phyloP scores from a whole-genome alignment of 1,140 invertebrate genomes.

The Drosophila dunni region DNA sequence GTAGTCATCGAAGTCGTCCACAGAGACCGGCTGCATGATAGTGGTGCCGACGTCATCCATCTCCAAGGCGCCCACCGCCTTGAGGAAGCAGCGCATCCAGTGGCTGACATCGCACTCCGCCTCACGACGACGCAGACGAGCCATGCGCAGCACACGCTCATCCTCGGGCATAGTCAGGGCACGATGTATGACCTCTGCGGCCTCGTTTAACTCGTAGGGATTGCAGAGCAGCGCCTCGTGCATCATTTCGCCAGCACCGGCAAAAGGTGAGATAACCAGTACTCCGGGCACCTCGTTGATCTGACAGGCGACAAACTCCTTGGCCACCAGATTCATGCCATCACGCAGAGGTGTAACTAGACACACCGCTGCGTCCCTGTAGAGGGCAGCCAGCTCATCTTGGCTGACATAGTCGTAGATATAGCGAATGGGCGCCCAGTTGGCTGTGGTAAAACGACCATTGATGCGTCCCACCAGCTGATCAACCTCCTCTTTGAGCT shows the following conservation, averaged over 20 bases:
- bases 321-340: constrained; percentile 97
- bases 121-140: constrained; percentile 92
- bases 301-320: constrained; percentile 96
- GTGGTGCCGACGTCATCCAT: constrained; percentile 92
- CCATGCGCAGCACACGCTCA: constrained; percentile 94
- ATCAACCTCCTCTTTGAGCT: constrained; percentile 96
- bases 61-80: constrained; percentile 93
- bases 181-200: constrained; percentile 93
- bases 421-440: constrained; percentile 96
- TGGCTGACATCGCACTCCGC: constrained; percentile 93
- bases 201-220: constrained; percentile 94
- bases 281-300: constrained; percentile 94
- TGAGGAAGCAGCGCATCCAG: constrained; percentile 95
- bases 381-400: constrained; percentile 93
- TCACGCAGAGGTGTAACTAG: constrained; percentile 94
- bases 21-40: constrained; percentile 92
- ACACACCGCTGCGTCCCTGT: constrained; percentile 93
- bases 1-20: constrained; percentile 95
- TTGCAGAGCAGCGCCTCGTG: constrained; percentile 95
- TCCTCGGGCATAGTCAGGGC: constrained; percentile 96
- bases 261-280: constrained; percentile 95
- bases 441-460: constrained; percentile 93
- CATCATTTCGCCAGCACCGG: constrained; percentile 96
- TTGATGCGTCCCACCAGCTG: constrained; percentile 95
- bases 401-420: constrained; percentile 95